phyloP scores from a whole-genome alignment of 1,140 invertebrate genomes.

The Holotrichia oblita region DNA sequence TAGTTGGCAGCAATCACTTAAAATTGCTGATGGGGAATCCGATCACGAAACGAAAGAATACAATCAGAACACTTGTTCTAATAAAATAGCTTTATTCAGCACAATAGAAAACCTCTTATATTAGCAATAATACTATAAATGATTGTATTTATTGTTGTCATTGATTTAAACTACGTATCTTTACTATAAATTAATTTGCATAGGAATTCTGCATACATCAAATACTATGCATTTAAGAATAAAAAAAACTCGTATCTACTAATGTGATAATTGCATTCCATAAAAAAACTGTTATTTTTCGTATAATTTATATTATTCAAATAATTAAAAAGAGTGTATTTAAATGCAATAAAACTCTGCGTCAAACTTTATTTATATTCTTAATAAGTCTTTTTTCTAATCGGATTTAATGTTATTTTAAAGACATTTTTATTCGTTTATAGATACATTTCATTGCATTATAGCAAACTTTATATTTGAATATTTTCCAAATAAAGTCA shows the following conservation, averaged over 20 bases:
- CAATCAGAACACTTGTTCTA: too few relatives aligned
- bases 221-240: not conserved
- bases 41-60: too few relatives aligned
- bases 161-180: too few relatives aligned
- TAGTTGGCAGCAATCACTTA: too few relatives aligned
- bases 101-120: not conserved
- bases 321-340: not conserved
- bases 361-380: not conserved
- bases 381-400: not conserved
- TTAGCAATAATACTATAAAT: too few relatives aligned
- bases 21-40: too few relatives aligned
- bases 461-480: not conserved
- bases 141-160: too few relatives aligned
- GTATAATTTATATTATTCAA: too few relatives aligned
- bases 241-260: not conserved
- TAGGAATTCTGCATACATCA: not conserved
- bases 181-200: not conserved
- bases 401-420: too few relatives aligned
- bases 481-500: constrained; percentile 15
- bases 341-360: not conserved
- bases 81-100: too few relatives aligned
- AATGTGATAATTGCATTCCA: constrained; percentile 16
- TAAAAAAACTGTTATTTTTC: not conserved
- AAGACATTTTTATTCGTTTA: not conserved
- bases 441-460: not conserved